Conservation (phyloP, 2,113 vertebrate species). For the Aptenodytes patagonicus region DNA sequence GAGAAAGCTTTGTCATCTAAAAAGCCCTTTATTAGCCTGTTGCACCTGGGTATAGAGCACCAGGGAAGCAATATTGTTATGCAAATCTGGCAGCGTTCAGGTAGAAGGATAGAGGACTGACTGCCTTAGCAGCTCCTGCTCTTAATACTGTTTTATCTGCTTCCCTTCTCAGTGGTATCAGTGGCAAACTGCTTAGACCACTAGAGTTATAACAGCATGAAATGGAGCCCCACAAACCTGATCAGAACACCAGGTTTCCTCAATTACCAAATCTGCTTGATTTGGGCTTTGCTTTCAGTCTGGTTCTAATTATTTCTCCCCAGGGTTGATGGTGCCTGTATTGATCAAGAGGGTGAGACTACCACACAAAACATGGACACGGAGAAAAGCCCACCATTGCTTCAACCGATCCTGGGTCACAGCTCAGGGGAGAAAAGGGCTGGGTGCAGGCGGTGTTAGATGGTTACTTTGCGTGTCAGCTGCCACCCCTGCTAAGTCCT, state of each 20-base stretch:
- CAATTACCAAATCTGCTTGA: not conserved
- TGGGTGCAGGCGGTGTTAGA: not conserved
- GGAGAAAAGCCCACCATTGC: not conserved
- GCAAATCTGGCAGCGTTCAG: not conserved
- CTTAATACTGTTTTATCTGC: not conserved
- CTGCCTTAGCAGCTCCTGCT: not conserved
- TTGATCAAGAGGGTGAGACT: not conserved
- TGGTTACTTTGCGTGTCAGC: rapidly evolving
- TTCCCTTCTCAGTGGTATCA: not conserved
- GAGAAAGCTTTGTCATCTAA: not conserved
- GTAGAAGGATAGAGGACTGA: not conserved
- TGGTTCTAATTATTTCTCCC: not conserved
- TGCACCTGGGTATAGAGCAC: not conserved
- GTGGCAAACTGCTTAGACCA: not conserved
- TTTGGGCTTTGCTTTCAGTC: not conserved
- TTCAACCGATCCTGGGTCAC: not conserved
- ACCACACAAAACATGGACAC: rapidly evolving
- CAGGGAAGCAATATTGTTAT: not conserved
- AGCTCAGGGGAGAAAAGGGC: not conserved
- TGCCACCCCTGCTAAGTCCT: not conserved
- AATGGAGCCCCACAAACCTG: not conserved
- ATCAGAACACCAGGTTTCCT: not conserved
- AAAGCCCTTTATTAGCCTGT: constrained; percentile 2
- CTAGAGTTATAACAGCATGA: not conserved
- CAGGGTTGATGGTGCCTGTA: not conserved